Evolutionary conservation across 92 coral and sea anemone genomes (phyloP), one percentile per base, ranked within the genome.

Genomic region (Desmophyllum pertusum): DNA sequence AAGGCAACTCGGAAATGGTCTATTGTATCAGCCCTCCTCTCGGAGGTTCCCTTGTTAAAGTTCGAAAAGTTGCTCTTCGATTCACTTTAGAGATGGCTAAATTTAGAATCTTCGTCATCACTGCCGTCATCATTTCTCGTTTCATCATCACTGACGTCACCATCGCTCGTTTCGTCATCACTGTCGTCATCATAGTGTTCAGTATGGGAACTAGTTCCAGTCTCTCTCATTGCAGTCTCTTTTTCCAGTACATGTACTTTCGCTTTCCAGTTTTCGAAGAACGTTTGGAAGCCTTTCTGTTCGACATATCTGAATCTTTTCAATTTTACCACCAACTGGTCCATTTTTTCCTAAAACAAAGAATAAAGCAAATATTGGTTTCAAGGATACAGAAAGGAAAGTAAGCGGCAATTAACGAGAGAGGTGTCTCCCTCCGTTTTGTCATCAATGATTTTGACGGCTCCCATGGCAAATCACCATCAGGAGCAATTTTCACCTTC

Each of bases 201-300:
- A 40, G 21, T 40, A 38, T 17, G 1, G 27, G 73, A 37, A 37
- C 73, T 35, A n/a, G 35, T n/a, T 72, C 31, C 38, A 40, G 55
- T 59, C 39, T 61, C 81, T 83, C 51, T 46, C 72, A 23, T 6
- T 52, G 80, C 14, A 9, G 82, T 27, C 51, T 41, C 46, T 51
- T 25, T 53, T 10, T 5, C 21, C 46, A 72, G 57, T 17, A 42
- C 9, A 40, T 82, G 57, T 17, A 42, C 9, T 55, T 82, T 89
- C 71, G 75, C 77, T 80, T 62, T 81, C 93, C 96, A 93, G 33
- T 71, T 83, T 69, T 90, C 89, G 74, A 76, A 93, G 63, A 83
- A 93, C 33, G 93, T 83, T 30, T 75, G 83, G 59, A 93, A 93
- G 13, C 96, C 96, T 57, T 81, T 80, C 38, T 84, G 93, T 42